These are phyloP conservation scores for Oxyura jamaicensis DNA, from an alignment of 2,113 vertebrate genomes.

Conservation along the genomic window DNA sequence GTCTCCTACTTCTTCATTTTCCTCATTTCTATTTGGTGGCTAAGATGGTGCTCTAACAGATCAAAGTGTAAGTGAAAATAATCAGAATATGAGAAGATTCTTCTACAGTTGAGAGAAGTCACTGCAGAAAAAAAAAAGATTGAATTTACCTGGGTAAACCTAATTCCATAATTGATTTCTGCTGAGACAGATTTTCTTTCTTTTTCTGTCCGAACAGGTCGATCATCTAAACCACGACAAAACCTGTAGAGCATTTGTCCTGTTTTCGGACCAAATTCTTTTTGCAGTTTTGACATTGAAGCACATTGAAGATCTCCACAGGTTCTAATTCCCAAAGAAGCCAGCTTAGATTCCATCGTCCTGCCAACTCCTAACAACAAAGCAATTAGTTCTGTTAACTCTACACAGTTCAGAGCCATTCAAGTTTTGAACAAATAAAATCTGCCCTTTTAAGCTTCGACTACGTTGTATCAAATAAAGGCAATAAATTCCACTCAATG, in stretches of 20 bases:
- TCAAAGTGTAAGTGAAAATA: slow-evolving; percentile 50
- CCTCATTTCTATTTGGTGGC: slow-evolving; percentile 33
- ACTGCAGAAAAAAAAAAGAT: not conserved
- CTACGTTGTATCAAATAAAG: not conserved
- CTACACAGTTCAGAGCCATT: not conserved
- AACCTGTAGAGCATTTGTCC: slow-evolving; percentile 96
- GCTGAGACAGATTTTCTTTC: slow-evolving; percentile 97
- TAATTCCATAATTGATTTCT: slow-evolving; percentile 98
- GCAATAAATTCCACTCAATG: not conserved
- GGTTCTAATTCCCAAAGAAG: slow-evolving; percentile 87
- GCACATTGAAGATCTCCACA: slow-evolving; percentile 94
- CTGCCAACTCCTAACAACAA: slow-evolving; percentile 88
- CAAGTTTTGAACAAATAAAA: not conserved
- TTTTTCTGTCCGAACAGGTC: slow-evolving; percentile 92
- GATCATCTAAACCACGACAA: slow-evolving; percentile 93
- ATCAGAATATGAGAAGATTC: slow-evolving; percentile 21
- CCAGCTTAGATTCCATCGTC: slow-evolving; percentile 90
- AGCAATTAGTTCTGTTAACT: slow-evolving; percentile 20
- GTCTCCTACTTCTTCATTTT: slow-evolving; percentile 55
- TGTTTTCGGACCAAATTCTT: slow-evolving; percentile 94
- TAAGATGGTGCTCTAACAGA: slow-evolving; percentile 51
- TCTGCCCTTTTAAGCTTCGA: not conserved
- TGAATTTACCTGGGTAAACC: slow-evolving; percentile 87
- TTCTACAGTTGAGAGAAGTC: not conserved
- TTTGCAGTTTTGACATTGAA: slow-evolving; percentile 91